Percentiles rank a stretch among this genome's conserved stretches.
Conservation (phyloP, 2,888 invertebrate species). For the Phyllotreta cruciferae region DNA sequence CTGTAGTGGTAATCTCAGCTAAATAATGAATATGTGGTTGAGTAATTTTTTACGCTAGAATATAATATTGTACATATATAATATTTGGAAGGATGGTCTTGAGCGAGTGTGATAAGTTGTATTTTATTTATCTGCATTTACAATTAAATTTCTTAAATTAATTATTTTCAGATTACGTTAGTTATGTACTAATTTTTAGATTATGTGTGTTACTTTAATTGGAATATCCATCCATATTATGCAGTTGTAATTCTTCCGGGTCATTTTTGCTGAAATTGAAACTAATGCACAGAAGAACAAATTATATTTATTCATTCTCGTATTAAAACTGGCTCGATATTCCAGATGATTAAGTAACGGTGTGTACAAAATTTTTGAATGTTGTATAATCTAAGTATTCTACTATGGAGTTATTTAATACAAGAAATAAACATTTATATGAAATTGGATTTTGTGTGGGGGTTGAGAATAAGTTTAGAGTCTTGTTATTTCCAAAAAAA, state of each 20-base stretch:
- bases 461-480: slow-evolving; percentile 32
- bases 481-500: slow-evolving; percentile 51
- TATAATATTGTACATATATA: slow-evolving; percentile 43
- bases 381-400: slow-evolving; percentile 42
- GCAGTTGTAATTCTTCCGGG: no score
- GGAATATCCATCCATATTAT: no score
- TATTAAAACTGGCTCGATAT: no score
- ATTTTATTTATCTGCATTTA: slow-evolving; percentile 35
- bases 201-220: slow-evolving; percentile 29
- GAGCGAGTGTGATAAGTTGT: slow-evolving; percentile 38
- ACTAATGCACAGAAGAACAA: no score
- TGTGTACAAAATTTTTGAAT: slow-evolving; percentile 39
- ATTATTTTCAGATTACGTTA: slow-evolving; percentile 35
- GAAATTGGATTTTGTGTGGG: slow-evolving; percentile 16
- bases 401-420: slow-evolving; percentile 43
- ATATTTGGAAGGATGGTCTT: slow-evolving; percentile 37
- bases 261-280: no score
- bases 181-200: slow-evolving; percentile 43
- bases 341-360: slow-evolving; percentile 14
- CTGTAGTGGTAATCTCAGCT: slow-evolving; percentile 33
- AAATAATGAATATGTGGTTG: slow-evolving; percentile 31
- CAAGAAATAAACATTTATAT: slow-evolving; percentile 42
- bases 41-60: slow-evolving; percentile 43
- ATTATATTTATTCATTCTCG: no score
- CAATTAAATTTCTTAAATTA: slow-evolving; percentile 36